Percentiles rank a stretch among this genome's conserved stretches.
phyloP scores from a whole-genome alignment of 2,888 invertebrate genomes.

The Gonocerus acuteangulatus region DNA sequence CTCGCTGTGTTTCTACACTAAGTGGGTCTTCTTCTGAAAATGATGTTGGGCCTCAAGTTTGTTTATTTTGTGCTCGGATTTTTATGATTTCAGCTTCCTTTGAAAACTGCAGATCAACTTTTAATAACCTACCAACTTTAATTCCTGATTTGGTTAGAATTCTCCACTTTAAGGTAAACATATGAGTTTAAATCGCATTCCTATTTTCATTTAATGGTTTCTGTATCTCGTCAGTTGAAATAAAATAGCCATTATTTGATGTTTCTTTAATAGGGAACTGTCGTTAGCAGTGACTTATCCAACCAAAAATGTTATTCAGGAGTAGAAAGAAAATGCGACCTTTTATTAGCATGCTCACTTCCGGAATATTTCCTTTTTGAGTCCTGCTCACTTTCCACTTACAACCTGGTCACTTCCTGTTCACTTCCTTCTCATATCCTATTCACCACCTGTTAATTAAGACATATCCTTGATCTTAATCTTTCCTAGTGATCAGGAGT shows the following conservation, averaged over 20 bases:
- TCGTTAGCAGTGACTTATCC: not conserved
- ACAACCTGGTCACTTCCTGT: too few species aligned
- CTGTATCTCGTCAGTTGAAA: not conserved
- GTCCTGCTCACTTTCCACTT: too few species aligned
- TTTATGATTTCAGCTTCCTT: slow-evolving; percentile 94
- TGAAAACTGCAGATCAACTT: slow-evolving; percentile 76
- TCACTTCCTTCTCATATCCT: too few species aligned
- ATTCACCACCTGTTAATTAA: too few species aligned
- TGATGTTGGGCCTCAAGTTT: slow-evolving; percentile 83
- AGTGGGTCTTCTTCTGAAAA: slow-evolving; percentile 65
- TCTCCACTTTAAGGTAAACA: slow-evolving; percentile 68
- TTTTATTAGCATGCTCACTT: too few species aligned
- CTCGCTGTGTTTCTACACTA: slow-evolving; percentile 87
- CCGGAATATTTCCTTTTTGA: too few species aligned
- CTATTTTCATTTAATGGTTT: not conserved
- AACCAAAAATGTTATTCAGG: slow-evolving; percentile 3
- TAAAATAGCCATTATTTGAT: not conserved
- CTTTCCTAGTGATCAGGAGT: too few species aligned
- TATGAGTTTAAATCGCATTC: too few species aligned
- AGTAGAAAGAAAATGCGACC: too few species aligned
- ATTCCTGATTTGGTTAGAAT: slow-evolving; percentile 79
- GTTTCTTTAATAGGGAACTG: not conserved
- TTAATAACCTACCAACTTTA: slow-evolving; percentile 80
- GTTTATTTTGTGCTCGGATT: slow-evolving; percentile 78
- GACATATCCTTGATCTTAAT: too few species aligned